phyloP scores from a whole-genome alignment of 2,888 invertebrate species.

The Alentia gelatinosa region DNA sequence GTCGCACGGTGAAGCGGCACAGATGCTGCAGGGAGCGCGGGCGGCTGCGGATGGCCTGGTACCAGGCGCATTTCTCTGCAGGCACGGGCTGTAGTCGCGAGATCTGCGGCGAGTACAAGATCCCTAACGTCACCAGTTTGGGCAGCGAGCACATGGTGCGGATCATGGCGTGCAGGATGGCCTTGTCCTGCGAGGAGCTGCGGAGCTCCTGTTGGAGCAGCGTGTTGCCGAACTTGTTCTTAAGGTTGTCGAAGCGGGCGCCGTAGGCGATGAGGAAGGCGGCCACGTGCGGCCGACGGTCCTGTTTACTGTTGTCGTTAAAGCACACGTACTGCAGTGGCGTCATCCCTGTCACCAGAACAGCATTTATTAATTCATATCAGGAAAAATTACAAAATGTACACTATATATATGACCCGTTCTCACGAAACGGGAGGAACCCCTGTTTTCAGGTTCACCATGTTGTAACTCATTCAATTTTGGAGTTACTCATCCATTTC shows the following conservation, averaged over 20 bases:
- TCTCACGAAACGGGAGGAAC: no score
- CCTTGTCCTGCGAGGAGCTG: slow-evolving; percentile 61
- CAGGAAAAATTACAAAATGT: no score
- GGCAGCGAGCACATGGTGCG: slow-evolving; percentile 72
- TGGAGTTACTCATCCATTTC: no score
- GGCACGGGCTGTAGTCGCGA: slow-evolving; percentile 53
- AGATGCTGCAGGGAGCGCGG: slow-evolving; percentile 77
- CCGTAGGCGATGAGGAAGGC: slow-evolving; percentile 77
- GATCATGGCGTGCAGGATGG: slow-evolving; percentile 69
- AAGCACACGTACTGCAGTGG: slow-evolving; percentile 78
- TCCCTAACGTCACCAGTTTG: slow-evolving; percentile 68
- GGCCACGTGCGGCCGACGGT: slow-evolving; percentile 74
- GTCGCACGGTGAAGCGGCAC: slow-evolving; percentile 73
- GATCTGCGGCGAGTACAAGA: slow-evolving; percentile 58
- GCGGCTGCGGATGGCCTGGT: slow-evolving; percentile 69
- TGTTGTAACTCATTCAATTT: no score
- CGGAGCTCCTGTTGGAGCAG: slow-evolving; percentile 74
- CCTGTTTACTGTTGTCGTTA: slow-evolving; percentile 70
- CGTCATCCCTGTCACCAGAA: slow-evolving; percentile 72
- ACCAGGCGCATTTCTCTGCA: slow-evolving; percentile 72
- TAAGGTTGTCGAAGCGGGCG: slow-evolving; percentile 71
- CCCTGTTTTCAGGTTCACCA: no score
- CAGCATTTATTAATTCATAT: no score
- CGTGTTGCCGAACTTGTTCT: slow-evolving; percentile 71
- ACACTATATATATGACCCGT: neutral